phyloP scores from a whole-genome alignment of 2,888 invertebrate genomes.

The Halictus ligatus region DNA sequence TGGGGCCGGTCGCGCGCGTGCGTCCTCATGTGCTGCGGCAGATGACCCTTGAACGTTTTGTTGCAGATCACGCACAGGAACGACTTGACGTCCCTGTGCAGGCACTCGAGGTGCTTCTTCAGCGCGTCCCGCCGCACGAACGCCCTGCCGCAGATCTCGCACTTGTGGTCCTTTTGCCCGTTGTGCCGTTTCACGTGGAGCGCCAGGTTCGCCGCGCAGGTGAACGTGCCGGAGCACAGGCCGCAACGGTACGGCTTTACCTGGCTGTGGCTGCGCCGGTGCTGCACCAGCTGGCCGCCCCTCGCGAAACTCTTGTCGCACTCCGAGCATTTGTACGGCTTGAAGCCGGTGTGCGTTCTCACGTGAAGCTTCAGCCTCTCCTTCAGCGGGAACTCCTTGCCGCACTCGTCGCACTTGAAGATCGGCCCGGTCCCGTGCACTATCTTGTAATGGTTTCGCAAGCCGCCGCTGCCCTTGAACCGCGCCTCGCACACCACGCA shows the following conservation, averaged over 20 bases:
- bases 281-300: slow-evolving; percentile 91
- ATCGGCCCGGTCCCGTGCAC: slow-evolving; percentile 82
- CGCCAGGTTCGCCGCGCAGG: slow-evolving; percentile 85
- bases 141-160: slow-evolving; percentile 92
- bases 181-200: slow-evolving; percentile 87
- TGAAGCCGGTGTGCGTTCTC: slow-evolving; percentile 89
- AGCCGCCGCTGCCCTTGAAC: slow-evolving; percentile 82
- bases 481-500: slow-evolving; percentile 79
- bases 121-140: slow-evolving; percentile 91
- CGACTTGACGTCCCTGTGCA: slow-evolving; percentile 90
- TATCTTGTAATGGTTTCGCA: slow-evolving; percentile 82
- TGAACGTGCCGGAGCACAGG: slow-evolving; percentile 90
- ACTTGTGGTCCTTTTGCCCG: slow-evolving; percentile 91
- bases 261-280: slow-evolving; percentile 90
- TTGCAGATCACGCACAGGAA: slow-evolving; percentile 93
- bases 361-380: slow-evolving; percentile 91
- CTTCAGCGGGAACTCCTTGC: slow-evolving; percentile 91
- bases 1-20: slow-evolving; percentile 92
- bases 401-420: slow-evolving; percentile 90
- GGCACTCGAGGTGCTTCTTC: slow-evolving; percentile 90
- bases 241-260: slow-evolving; percentile 90
- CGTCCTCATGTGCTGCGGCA: slow-evolving; percentile 93
- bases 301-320: slow-evolving; percentile 89
- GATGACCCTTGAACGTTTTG: slow-evolving; percentile 92
- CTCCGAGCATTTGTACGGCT: slow-evolving; percentile 88